Percentiles rank a stretch among this genome's conserved stretches.
These are phyloP conservation scores for Puma concolor DNA, from an alignment of 2,113 vertebrate genomes.

Conservation along the genomic window DNA sequence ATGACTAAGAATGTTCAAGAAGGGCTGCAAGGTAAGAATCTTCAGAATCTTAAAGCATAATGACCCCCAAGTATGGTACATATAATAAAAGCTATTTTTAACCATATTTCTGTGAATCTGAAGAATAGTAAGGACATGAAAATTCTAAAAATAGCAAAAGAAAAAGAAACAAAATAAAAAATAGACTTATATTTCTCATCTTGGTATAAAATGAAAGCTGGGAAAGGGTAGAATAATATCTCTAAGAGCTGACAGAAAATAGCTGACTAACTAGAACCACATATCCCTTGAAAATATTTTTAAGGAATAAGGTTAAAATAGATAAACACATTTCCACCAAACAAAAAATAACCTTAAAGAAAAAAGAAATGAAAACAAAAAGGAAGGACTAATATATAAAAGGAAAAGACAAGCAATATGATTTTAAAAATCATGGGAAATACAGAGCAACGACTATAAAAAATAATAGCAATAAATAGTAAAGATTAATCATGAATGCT, in stretches of 20 bases:
- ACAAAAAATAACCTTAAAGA: background rate
- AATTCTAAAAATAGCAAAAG: background rate
- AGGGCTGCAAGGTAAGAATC: background rate
- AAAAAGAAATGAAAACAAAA: background rate
- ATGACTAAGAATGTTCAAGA: background rate
- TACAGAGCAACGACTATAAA: background rate
- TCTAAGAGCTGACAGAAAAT: background rate
- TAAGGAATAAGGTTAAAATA: background rate
- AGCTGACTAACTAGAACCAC: background rate
- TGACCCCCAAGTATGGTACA: background rate
- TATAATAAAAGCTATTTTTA: background rate
- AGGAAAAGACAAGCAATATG: background rate
- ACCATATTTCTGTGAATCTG: background rate
- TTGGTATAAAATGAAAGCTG: background rate
- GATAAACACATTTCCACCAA: background rate
- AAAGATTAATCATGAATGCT: background rate
- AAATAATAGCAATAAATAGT: background rate
- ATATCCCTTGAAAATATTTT: background rate
- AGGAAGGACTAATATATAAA: background rate
- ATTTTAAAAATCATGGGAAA: background rate
- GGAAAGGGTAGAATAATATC: background rate
- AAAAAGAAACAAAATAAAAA: background rate
- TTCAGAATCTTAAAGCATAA: background rate
- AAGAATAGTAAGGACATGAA: background rate
- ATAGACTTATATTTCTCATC: background rate